Evolutionary conservation across 2,113 vertebrate species (phyloP).

Genomic region (Gorsachius goisagi): DNA sequence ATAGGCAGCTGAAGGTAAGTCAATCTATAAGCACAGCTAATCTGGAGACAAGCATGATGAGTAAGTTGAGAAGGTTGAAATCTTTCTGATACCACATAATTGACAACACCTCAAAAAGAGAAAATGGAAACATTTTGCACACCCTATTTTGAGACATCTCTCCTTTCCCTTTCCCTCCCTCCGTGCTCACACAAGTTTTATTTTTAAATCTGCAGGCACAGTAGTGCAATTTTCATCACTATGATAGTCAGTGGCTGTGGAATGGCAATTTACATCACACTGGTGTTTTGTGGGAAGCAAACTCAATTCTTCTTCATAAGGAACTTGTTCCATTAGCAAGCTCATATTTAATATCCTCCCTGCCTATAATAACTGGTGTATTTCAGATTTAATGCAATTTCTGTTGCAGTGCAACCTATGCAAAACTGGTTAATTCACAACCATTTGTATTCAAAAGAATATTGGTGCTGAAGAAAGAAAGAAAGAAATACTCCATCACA

Average conservation of each 20-base stretch:
- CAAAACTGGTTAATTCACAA: background rate
- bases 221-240: constrained; percentile 26
- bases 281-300: background rate
- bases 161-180: background rate
- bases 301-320: background rate
- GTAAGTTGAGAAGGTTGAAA: background rate
- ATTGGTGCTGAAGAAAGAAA: background rate
- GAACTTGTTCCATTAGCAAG: background rate
- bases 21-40: background rate
- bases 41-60: background rate
- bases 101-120: background rate
- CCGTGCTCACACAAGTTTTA: constrained; percentile 1
- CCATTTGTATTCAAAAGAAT: background rate
- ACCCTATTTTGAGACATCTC: constrained; percentile 21
- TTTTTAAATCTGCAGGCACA: constrained; percentile 46
- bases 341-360: background rate
- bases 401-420: background rate
- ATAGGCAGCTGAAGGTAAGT: background rate
- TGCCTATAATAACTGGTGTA: background rate
- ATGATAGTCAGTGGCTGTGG: constrained; percentile 3
- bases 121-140: constrained; percentile 36
- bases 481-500: background rate
- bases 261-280: background rate
- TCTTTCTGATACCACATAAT: background rate
- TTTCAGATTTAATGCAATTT: background rate